Evolutionary conservation across 1,140 invertebrate genomes (phyloP).

Genomic region (Eumeta japonica): DNA sequence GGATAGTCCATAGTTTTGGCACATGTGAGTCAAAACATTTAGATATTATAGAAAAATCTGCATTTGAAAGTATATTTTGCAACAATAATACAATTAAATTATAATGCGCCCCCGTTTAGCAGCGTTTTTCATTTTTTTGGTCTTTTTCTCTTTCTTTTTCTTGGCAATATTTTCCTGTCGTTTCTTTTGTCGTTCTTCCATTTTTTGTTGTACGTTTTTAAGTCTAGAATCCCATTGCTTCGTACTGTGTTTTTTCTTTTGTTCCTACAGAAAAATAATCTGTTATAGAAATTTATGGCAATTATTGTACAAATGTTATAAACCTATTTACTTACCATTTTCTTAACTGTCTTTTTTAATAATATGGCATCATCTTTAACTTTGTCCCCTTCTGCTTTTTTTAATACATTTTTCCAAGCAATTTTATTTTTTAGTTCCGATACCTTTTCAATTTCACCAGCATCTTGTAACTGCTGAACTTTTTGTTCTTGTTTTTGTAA

Average conservation of each 20-base stretch:
- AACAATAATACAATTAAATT: no score
- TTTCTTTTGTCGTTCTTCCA: conserved; percentile 40
- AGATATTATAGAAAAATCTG: no score
- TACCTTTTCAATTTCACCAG: conserved; percentile 65
- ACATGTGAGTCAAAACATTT: no score
- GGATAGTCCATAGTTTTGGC: no score
- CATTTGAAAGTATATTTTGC: no score
- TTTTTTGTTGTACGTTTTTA: conserved; percentile 36
- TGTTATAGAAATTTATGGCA: no score
- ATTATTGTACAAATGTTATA: neutral
- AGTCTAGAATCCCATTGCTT: conserved; percentile 45
- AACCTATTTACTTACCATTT: conserved; percentile 32
- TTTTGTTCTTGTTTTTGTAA: conserved; percentile 71
- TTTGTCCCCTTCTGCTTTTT: conserved; percentile 76
- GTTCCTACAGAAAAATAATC: conserved; percentile 39
- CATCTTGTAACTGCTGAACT: conserved; percentile 61
- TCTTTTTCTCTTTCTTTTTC: conserved; percentile 48
- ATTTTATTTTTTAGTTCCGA: conserved; percentile 67
- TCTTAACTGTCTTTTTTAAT: conserved; percentile 77
- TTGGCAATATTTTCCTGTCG: conserved; percentile 43
- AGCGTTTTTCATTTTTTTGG: conserved; percentile 41
- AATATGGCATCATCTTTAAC: conserved; percentile 79
- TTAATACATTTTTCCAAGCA: conserved; percentile 72
- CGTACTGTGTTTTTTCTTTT: conserved; percentile 46
- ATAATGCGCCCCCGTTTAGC: conserved; percentile 40